phyloP scores from a whole-genome alignment of 2,888 invertebrate genomes.

The Boloria selene region DNA sequence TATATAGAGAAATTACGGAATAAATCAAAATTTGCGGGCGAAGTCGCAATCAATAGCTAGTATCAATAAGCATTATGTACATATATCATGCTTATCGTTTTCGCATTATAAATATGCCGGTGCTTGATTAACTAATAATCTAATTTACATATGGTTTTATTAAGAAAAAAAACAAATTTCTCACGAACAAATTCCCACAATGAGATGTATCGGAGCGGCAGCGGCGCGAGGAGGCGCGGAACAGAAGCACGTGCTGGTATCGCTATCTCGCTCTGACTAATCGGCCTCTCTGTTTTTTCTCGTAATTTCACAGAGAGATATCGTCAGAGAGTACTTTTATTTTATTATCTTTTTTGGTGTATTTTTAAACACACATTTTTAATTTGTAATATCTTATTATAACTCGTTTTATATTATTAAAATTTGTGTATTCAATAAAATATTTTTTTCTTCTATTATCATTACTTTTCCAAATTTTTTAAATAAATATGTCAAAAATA shows the following conservation, averaged over 20 bases:
- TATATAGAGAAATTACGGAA: no score
- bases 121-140: conserved; percentile 5
- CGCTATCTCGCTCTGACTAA: conserved; percentile 51
- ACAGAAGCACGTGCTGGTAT: conserved; percentile 69
- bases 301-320: conserved; percentile 46
- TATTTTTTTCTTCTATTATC: no score
- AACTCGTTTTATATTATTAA: no score
- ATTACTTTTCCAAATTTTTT: no score
- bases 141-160: conserved; percentile 35
- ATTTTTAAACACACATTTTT: no score
- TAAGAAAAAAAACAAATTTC: conserved; percentile 48
- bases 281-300: conserved; percentile 48
- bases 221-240: conserved; percentile 68
- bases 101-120: not conserved
- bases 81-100: not conserved
- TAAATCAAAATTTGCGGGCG: no score
- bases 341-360: not conserved
- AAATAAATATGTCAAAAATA: no score
- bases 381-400: not conserved
- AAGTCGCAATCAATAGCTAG: no score
- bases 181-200: conserved; percentile 72
- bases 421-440: no score
- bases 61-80: no score
- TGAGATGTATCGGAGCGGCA: conserved; percentile 69
- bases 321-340: conserved; percentile 19